Conservation (phyloP, 2,797 vertebrate genomes). For the Galago senegalensis region DNA sequence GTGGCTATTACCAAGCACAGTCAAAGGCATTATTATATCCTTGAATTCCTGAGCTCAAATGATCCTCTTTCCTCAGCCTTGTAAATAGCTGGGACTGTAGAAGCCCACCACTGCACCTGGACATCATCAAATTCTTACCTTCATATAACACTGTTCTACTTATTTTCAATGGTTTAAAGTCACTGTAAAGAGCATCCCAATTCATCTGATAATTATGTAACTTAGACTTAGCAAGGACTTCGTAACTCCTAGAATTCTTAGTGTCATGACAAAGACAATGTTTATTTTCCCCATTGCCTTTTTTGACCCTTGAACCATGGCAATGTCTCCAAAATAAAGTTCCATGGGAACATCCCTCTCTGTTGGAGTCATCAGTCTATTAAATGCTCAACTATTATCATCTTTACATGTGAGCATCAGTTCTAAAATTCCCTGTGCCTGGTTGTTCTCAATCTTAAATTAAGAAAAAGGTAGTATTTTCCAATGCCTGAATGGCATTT, state of each 20-base stretch:
- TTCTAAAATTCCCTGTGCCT: neutral
- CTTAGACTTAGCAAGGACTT: neutral
- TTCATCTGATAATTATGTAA: neutral
- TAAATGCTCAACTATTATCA: neutral
- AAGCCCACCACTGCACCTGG: neutral
- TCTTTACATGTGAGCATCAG: neutral
- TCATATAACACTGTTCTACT: neutral
- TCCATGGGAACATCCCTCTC: neutral
- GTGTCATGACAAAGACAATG: neutral
- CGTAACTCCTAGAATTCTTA: neutral
- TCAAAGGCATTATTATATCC: no score
- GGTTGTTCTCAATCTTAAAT: neutral
- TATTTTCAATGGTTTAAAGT: constrained; percentile 34
- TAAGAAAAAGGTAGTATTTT: neutral
- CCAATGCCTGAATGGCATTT: neutral
- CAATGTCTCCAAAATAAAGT: neutral
- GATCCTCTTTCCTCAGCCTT: neutral
- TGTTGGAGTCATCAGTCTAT: neutral
- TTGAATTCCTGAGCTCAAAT: neutral
- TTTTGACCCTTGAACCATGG: neutral
- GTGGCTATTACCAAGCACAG: neutral
- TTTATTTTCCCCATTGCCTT: neutral
- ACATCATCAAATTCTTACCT: neutral
- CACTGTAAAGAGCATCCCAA: neutral
- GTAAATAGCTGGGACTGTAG: neutral